Conservation (phyloP, 2,888 invertebrate species). For the Sminthurinus aureus region DNA sequence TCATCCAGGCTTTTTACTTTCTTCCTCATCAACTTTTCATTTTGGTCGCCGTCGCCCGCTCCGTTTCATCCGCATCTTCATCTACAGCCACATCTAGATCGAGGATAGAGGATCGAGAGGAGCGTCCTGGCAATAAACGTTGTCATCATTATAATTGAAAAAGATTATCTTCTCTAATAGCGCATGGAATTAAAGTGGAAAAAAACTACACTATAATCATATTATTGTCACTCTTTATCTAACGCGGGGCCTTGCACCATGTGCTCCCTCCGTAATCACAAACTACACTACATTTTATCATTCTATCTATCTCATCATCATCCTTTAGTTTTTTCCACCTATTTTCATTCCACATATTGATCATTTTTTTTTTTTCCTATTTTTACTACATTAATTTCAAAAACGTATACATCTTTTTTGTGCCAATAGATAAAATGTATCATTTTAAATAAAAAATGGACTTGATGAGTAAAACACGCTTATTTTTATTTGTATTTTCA, state of each 20-base stretch:
- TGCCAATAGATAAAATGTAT: too few relatives aligned
- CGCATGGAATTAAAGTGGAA: conserved; percentile 40
- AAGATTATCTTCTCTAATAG: conserved; percentile 45
- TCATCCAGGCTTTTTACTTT: not conserved
- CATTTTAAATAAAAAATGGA: too few relatives aligned
- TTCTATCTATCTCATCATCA: too few relatives aligned
- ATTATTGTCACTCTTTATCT: conserved; percentile 27
- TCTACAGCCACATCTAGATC: not conserved
- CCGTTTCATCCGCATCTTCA: not conserved
- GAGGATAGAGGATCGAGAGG: not conserved
- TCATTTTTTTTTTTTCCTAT: not conserved
- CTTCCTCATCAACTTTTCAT: not conserved
- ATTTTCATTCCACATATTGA: too few relatives aligned
- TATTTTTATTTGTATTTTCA: too few relatives aligned
- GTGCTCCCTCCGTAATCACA: not conserved
- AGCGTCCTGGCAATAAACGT: conserved; percentile 23
- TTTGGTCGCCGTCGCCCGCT: not conserved
- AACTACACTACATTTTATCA: too few relatives aligned
- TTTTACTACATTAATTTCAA: not conserved
- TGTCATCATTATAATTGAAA: conserved; percentile 45
- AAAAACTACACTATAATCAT: conserved; percentile 19
- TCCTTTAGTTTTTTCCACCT: too few relatives aligned
- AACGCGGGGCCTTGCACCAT: not conserved
- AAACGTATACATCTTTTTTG: too few relatives aligned
- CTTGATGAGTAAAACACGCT: too few relatives aligned